Evolutionary conservation across 2,113 vertebrate genomes (phyloP).

Genomic region (Dicerorhinus sumatrensis): DNA sequence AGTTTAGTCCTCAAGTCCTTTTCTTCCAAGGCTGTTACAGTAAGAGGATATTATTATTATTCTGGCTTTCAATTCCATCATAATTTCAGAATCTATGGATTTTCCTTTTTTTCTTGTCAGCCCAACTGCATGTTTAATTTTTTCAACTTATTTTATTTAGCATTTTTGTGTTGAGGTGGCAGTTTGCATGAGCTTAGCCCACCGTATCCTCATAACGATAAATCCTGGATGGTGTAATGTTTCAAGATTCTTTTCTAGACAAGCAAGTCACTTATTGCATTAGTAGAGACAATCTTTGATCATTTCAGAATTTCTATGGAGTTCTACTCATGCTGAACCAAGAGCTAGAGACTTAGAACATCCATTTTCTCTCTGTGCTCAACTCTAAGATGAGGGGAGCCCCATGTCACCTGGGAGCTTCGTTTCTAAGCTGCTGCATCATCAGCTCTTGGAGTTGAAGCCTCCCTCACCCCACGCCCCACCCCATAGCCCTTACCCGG

Average conservation of each 20-base stretch:
- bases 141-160: not conserved
- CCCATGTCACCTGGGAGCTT: rapidly evolving
- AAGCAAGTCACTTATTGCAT: not conserved
- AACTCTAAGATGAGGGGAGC: not conserved
- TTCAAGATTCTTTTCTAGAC: not conserved
- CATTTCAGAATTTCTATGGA: not conserved
- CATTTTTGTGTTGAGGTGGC: not conserved
- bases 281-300: not conserved
- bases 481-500: not conserved
- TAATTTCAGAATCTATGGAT: not conserved
- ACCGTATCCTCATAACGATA: not conserved
- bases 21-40: not conserved
- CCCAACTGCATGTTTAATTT: not conserved
- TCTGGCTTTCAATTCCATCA: not conserved
- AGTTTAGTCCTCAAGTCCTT: not conserved
- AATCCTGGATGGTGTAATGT: not conserved
- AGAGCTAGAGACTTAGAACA: not conserved
- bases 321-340: not conserved
- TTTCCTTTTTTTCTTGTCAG: not conserved
- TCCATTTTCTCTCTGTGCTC: not conserved
- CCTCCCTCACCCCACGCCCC: not conserved
- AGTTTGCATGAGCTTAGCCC: not conserved
- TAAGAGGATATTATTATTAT: not conserved
- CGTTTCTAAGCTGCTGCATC: not conserved
- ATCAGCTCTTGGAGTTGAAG: not conserved